Evolutionary conservation across 2,888 invertebrate genomes (phyloP).

Genomic region (Crocallis elinguaria): DNA sequence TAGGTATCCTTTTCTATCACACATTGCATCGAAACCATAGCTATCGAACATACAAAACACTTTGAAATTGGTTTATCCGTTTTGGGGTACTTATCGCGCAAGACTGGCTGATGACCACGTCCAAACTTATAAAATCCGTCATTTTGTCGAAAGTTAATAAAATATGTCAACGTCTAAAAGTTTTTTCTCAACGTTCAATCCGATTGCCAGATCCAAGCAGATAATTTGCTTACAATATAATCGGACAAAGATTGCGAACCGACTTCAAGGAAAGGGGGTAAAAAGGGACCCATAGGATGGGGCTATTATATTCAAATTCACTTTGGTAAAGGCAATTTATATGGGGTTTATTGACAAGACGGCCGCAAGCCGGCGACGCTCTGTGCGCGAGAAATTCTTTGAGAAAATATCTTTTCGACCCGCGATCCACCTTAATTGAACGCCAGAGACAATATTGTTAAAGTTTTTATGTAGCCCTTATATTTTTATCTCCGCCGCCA

Average conservation of each 20-base stretch:
- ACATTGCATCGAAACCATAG: too few species aligned
- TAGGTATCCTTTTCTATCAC: too few species aligned
- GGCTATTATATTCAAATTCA: slow-evolving; percentile 84
- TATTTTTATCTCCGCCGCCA: slow-evolving; percentile 38
- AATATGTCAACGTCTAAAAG: slow-evolving; percentile 47
- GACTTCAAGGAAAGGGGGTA: slow-evolving; percentile 73
- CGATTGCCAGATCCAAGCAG: slow-evolving; percentile 75
- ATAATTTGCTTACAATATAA: slow-evolving; percentile 86
- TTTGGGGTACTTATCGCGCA: too few species aligned
- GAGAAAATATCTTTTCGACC: slow-evolving; percentile 65
- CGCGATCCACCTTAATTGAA: slow-evolving; percentile 75
- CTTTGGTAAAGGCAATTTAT: slow-evolving; percentile 80
- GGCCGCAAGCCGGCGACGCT: slow-evolving; percentile 52
- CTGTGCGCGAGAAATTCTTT: slow-evolving; percentile 72
- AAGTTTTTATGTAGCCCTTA: slow-evolving; percentile 57
- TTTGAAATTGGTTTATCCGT: too few species aligned
- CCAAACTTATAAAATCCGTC: too few species aligned
- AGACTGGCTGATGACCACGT: too few species aligned
- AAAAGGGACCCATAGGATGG: slow-evolving; percentile 73
- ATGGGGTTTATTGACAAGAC: slow-evolving; percentile 83
- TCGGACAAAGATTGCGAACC: slow-evolving; percentile 77
- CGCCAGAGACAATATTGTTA: slow-evolving; percentile 74
- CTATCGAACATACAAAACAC: too few species aligned
- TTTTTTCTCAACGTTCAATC: slow-evolving; percentile 55
- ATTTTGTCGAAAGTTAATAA: slow-evolving; percentile 60